Percentiles rank a stretch among this genome's conserved stretches.
These are phyloP conservation scores for Chelon labrosus DNA, from an alignment of 2,797 vertebrate species.

Conservation along the genomic window DNA sequence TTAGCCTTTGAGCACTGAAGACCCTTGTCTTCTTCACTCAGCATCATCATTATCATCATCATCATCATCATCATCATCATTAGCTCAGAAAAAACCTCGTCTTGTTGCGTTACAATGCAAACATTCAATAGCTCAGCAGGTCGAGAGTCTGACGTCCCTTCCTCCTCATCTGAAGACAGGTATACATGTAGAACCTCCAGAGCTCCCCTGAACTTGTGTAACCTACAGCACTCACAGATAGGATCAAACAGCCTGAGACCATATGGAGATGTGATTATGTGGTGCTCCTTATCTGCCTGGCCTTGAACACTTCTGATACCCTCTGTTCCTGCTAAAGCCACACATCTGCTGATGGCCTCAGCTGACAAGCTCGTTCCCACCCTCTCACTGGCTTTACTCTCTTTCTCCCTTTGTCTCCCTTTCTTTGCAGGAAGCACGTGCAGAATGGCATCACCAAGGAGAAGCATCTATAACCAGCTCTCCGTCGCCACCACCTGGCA, in stretches of 20 bases:
- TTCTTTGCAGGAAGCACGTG: conserved; percentile 82
- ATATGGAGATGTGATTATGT: conserved; percentile 62
- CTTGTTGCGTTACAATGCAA: not conserved
- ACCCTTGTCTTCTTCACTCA: not conserved
- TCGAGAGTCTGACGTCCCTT: not conserved
- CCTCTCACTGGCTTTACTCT: not conserved
- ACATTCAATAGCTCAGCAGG: not conserved
- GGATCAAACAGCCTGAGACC: conserved; percentile 59
- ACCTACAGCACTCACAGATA: conserved; percentile 31
- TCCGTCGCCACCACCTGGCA: conserved; percentile 76
- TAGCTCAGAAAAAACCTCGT: not conserved
- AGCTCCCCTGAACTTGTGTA: conserved; percentile 39
- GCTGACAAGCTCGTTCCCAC: conserved; percentile 5
- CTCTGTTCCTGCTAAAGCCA: conserved; percentile 45
- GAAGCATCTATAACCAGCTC: conserved; percentile 87
- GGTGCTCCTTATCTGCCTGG: conserved; percentile 67
- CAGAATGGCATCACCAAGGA: conserved; percentile 92
- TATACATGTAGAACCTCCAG: conserved; percentile 1
- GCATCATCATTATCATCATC: too few species aligned
- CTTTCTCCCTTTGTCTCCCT: conserved; percentile 19
- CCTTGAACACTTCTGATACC: conserved; percentile 75
- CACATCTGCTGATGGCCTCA: conserved; percentile 57
- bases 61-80: too few species aligned
- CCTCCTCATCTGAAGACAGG: conserved; percentile 3
- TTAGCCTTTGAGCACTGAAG: conserved; percentile 61